A percentile compares a stretch with the other conserved stretches of the same genome.
Evolutionary conservation across 1,140 invertebrate species (phyloP).

Genomic region (Conus betulinus): DNA sequence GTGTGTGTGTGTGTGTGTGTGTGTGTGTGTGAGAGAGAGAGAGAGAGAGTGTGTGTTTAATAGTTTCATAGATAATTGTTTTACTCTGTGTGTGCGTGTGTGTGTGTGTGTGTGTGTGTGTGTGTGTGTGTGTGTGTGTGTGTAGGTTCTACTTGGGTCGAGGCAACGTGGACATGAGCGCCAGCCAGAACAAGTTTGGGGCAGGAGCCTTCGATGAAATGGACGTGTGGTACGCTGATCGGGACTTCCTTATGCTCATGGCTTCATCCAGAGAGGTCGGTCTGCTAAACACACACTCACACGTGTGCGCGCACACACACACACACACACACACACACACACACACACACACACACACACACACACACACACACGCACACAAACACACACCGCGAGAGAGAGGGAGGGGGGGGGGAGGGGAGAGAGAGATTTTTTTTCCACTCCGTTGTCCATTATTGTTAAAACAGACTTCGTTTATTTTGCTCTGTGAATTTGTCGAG

Average conservation of each 20-base stretch:
- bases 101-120: neutral
- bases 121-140: neutral
- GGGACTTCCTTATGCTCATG: slow-evolving; percentile 69
- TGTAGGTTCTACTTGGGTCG: slow-evolving; percentile 61
- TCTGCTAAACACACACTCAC: neutral
- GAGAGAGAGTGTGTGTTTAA: no score
- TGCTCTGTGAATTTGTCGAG: neutral
- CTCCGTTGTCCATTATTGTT: no score
- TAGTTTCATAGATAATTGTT: no score
- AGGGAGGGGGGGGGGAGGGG: no score
- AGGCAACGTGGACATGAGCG: slow-evolving; percentile 54
- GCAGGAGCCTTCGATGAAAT: slow-evolving; percentile 69
- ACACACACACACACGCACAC: no score
- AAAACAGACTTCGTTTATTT: neutral
- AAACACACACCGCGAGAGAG: no score
- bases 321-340: no score
- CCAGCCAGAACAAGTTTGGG: slow-evolving; percentile 51
- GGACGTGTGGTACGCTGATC: slow-evolving; percentile 69
- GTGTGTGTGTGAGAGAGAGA: neutral
- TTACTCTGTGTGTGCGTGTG: neutral
- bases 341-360: no score
- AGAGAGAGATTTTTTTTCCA: no score
- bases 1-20: neutral
- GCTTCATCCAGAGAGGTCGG: slow-evolving; percentile 71
- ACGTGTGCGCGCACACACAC: no score